Evolutionary conservation across 2,113 vertebrate species (phyloP), one percentile per base, ranked within the genome.

Genomic region (Talpa occidentalis): DNA sequence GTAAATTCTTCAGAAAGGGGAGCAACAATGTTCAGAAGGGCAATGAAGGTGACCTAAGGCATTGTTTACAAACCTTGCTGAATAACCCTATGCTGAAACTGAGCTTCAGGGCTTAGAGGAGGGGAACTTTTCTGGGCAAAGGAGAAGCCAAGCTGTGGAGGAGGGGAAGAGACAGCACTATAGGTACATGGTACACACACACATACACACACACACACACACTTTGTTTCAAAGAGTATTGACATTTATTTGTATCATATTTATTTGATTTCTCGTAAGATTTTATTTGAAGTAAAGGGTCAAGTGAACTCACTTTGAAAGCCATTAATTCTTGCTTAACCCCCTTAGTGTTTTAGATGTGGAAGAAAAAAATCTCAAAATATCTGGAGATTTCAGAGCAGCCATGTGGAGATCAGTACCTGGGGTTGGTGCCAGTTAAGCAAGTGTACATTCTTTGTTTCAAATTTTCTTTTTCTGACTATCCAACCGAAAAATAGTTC

Each of bases 391-490:
- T 6, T 28, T 67, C 44, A 62, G 12, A 62, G 19, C n/a, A 90
- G 44, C 26, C 22, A 60, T 54, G 32, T 24, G 37, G 52, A 56
- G 24, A 54, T 16, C 17, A 52, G 11, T 2, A 30, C 14, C 35
- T 32, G 3, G 6, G 40, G 21, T 7, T 3, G 3, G 17, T 28
- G 37, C 60, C 72, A 42, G 88, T 54, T 47, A 47, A 64, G 72
- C 15, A 70, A 28, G 37, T 16, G 7, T 42, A 77, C 32, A 42
- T 42, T 22, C 54, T 40, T 19, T 35, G 16, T 79, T 70, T 84
- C 49, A 77, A 84, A 47, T n/a, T 80, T 88, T 84, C 40, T 67
- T 73, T 91, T 81, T 86, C 44, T 92, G 60, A 87, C 40, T 72
- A 47, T 12, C 35, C 59, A 83, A 32, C 40, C 66, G 87, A 83